These are phyloP conservation scores for Danaus chrysippus DNA, from an alignment of 2,888 invertebrate genomes.

Conservation along the genomic window DNA sequence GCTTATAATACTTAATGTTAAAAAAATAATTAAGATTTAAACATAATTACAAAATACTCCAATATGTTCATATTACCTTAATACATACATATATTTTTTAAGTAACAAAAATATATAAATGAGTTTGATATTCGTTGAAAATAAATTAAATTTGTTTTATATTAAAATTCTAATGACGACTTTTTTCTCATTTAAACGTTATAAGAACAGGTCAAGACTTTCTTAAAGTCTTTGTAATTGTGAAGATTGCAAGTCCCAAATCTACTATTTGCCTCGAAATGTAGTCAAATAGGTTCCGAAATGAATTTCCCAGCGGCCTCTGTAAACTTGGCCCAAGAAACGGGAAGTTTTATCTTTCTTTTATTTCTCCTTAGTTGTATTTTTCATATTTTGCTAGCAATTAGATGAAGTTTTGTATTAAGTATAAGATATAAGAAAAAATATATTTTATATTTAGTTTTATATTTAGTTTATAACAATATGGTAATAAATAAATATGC, in stretches of 20 bases:
- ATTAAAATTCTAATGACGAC: background rate
- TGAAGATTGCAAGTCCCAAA: conserved; percentile 3
- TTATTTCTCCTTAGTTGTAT: background rate
- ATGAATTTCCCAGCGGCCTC: conserved; percentile 5
- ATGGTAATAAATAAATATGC: background rate
- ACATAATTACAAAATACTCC: too few species aligned
- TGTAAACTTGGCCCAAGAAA: conserved; percentile 5
- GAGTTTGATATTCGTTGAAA: too few species aligned
- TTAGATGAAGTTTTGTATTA: background rate
- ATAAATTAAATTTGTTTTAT: too few species aligned
- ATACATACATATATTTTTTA: too few species aligned
- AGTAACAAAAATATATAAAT: too few species aligned
- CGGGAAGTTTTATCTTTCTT: conserved; percentile 1
- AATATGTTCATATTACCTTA: too few species aligned
- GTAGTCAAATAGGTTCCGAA: conserved; percentile 1
- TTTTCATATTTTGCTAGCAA: background rate
- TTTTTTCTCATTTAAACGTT: background rate
- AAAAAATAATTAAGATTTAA: too few species aligned
- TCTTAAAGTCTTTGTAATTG: background rate
- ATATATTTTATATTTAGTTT: background rate
- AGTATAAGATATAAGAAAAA: background rate
- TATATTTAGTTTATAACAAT: background rate
- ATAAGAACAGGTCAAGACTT: background rate
- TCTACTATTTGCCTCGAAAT: conserved; percentile 3
- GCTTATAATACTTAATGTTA: too few species aligned